Base-by-base conservation (phyloP, 64 coral and sea anemone species). In the Stichodactyla mertensii region DNA sequence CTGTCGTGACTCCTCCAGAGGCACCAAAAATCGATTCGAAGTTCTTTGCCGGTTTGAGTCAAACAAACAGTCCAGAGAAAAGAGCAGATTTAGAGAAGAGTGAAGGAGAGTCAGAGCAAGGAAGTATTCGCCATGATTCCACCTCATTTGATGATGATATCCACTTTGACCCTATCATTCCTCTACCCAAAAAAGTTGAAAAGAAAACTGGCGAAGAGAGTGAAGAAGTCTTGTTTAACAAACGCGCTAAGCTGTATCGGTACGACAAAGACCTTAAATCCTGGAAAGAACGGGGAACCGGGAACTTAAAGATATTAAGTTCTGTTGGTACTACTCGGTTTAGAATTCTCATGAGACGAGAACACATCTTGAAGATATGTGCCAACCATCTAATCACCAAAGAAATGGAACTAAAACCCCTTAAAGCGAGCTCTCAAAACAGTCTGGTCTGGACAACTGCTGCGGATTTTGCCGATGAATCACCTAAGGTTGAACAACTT, bases 251-350 rank as follows among this genome's bases (percentile, higher is more conserved):
- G 62, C 64, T 99, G n/a, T 99, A 89, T 88, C 97, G 97, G 77
- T 99, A 86, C 64, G 93, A 92, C 64, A 88, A 87, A 64, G 93
- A 92, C 7, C 54, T 56, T 55, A 87, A 84, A 13, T 87, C 82
- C 36, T 99, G 97, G 97, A 99, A 99, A 61, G 97, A 99, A 70
- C 93, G 97, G 27, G 97, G 97, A 57, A 64, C 88, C 57, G 97
- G 97, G 52, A 89, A 78, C 26, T 86, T 99, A 51, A 99, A 99
- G 83, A 92, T 99, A 82, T 71, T 99, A 16, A 77, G 84, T 27
- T 77, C 91, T 74, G 82, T 36, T 53, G 78, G 83, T 45, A 88
- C 86, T 16, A 88, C 86, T 12, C 85, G 89, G 52, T 86, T 87
- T 61, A 83, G 97, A 55, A 83, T 99, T n/a, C 23, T 99, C 27